Base-by-base conservation (phyloP, 23 tunicate species). In the Aplidium turbinatum region DNA sequence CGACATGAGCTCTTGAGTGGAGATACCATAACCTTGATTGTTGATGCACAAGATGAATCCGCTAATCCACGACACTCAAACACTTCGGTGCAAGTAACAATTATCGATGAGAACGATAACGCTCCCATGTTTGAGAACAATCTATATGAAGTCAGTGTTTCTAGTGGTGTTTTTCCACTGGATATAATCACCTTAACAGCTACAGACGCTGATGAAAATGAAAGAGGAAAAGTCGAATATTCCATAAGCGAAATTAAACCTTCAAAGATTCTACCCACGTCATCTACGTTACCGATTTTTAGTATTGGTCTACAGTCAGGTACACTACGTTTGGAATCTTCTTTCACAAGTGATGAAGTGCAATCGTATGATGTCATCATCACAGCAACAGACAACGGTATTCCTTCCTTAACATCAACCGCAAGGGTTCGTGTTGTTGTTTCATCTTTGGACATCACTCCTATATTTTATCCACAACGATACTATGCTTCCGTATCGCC, bases 41-140 rank as follows among this genome's bases (percentile, higher is more conserved):
- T 90, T 6, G 23, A 35, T 2, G 89, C 97, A 24, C 58, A 33
- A 32, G 97, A 90, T 60, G 89, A 90, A 77, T 73, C 83, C 9
- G 3, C 70, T 31, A 35, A 25, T 0, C 84, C 97, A 21, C 38
- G 47, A 31, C 31, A 34, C 2, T 46, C 83, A 6, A 77, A 40
- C 57, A 54, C 78, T 6, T 21, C 76, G 0, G 73, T 94, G 1
- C 30, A 18, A 4, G 69, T 94, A 6, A 35, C 28, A 0, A 73
- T 94, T 5, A 56, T 47, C 2, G 95, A 81, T 53, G 90, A 56
- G 47, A 87, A 94, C 47, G 90, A 94, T 56, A 87, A 94, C 35
- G 57, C 81, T 35, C 99, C 99, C 16, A 42, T 30, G 0, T 94
- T 94, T 74, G 62, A 47, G 5, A 22, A 33, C 4, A 39, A 60